Evolutionary conservation across 2,113 vertebrate species (phyloP), one percentile per base, ranked within the genome.

Genomic region (Urocolius indicus): DNA sequence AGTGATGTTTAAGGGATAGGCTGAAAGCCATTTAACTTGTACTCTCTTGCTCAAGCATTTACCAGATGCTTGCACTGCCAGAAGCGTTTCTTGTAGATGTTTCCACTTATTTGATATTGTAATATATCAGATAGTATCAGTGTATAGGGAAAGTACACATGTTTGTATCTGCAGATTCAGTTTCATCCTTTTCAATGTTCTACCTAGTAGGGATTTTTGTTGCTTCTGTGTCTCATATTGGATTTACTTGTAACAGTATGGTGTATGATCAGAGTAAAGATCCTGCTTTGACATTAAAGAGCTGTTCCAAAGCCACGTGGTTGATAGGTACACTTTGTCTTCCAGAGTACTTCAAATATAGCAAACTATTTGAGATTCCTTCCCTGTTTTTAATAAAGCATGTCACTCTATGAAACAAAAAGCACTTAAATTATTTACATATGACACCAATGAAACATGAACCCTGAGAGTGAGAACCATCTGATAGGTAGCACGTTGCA

Each of bases 351-450:
- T 90, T 84, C 8, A 54, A 51, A 34, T 59, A 46, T 1, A 57
- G 29, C 16, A 10, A 75, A 36, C 22, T 67, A 13, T 22, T 71
- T 32, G 80, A 23, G 18, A 4, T 75, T 46, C 38, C 38, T 62
- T 41, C 6, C 3, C 12, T 59, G 15, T n/a, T 65, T 62, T 19
- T 0, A 46, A 48, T 72, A 29, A 73, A 68, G 13, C 2, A 1
- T 71, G 43, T 55, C 43, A 74, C 26, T 72, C 26, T 78, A 1
- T 80, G 81, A 89, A 59, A 43, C 12, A 66, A 55, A 77, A 74
- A 5, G 12, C 22, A n/a, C 26, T 87, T 96, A 26, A 77, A 74
- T 96, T 78, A 94, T 91, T 94, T 81, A 95, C 18, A 6, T 75
- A 13, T 2, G 89, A 41, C 1, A 1, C 65, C 61, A 84, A 59